Conservation (phyloP, 2,888 invertebrate genomes). For the Idaea dimidiata region DNA sequence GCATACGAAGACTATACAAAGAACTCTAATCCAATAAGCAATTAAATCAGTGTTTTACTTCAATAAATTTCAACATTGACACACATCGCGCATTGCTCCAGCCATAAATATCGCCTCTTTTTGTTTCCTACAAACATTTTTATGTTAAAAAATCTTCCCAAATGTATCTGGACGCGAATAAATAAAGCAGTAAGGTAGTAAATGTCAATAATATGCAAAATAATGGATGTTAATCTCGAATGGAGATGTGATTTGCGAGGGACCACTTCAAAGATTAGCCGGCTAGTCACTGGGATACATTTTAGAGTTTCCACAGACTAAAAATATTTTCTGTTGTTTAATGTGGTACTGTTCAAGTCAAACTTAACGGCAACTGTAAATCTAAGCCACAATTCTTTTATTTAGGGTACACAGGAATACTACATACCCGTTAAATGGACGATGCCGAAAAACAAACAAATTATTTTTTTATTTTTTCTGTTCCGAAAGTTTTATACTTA, state of each 20-base stretch:
- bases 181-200: slow-evolving; percentile 77
- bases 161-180: slow-evolving; percentile 73
- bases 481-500: too few species aligned
- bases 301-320: slow-evolving; percentile 13
- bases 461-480: too few species aligned
- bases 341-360: background rate
- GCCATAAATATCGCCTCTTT: slow-evolving; percentile 72
- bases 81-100: slow-evolving; percentile 73
- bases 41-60: slow-evolving; percentile 62
- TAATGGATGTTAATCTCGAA: slow-evolving; percentile 76
- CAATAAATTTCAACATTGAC: slow-evolving; percentile 76
- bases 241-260: slow-evolving; percentile 74
- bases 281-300: slow-evolving; percentile 35
- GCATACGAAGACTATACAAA: slow-evolving; percentile 54
- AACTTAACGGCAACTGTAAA: too few species aligned
- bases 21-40: slow-evolving; percentile 48
- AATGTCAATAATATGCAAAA: slow-evolving; percentile 80
- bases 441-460: too few species aligned
- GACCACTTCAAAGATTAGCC: slow-evolving; percentile 70
- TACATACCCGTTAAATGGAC: too few species aligned
- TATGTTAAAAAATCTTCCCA: slow-evolving; percentile 78
- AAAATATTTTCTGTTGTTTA: background rate
- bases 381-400: background rate
- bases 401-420: too few species aligned
- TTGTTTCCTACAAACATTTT: slow-evolving; percentile 76